phyloP scores from a whole-genome alignment of 2,113 vertebrate species.

The Numida meleagris region DNA sequence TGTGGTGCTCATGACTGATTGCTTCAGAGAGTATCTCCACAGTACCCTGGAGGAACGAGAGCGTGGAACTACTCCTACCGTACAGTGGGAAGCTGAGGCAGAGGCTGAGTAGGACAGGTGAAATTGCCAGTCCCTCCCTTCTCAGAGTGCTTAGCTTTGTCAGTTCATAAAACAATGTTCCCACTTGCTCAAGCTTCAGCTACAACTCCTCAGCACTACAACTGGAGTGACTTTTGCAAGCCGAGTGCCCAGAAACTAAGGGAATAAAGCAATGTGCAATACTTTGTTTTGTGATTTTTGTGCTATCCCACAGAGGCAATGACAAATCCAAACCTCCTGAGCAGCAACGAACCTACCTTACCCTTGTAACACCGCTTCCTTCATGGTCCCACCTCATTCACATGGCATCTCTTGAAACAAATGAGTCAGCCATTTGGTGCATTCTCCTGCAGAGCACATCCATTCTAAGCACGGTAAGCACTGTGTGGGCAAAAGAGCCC shows the following conservation, averaged over 20 bases:
- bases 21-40: background rate
- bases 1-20: background rate
- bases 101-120: background rate
- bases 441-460: background rate
- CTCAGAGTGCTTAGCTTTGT: background rate
- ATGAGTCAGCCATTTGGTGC: background rate
- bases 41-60: background rate
- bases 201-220: background rate
- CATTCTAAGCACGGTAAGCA: background rate
- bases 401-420: background rate
- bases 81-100: background rate
- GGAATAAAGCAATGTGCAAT: rapidly evolving
- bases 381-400: background rate
- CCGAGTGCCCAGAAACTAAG: background rate
- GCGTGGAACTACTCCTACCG: slow-evolving; percentile 14
- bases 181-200: background rate
- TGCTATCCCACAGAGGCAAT: background rate
- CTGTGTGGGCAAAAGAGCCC: background rate
- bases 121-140: background rate
- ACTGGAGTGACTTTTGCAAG: background rate
- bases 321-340: background rate
- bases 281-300: background rate
- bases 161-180: background rate
- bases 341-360: background rate
- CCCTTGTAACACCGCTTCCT: background rate